Evolutionary conservation across 2,113 vertebrate genomes (phyloP), one percentile per base, ranked within the genome.

Genomic region (Sarotherodon lohbergeri): DNA sequence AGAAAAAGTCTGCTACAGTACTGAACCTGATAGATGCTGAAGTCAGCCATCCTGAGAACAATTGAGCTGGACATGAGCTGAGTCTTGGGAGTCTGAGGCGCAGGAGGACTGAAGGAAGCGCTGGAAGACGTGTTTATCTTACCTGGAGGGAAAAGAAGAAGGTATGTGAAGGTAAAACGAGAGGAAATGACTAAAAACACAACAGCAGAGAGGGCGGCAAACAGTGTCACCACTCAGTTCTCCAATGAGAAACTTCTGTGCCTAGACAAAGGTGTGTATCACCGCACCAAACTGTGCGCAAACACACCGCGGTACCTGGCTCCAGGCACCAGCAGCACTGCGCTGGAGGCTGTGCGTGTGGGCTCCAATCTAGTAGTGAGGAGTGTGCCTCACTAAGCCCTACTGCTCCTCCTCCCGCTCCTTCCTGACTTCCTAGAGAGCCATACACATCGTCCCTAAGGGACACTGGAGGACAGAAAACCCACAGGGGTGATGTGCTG

Each of bases 51-150:
- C 95, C 98, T 97, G 93, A 99, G 96, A 91, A 99, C 98, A 88
- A 99, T 91, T 56, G 98, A 99, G 94, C 98, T 98, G 90, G 98
- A 99, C 97, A 99, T 98, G 84, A 99, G 97, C 93, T 99, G 98
- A 13, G 97, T 96, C 95, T 97, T 98, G 83, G 97, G 96, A 78
- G 94, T 96, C 16, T 97, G 96, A 59, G 97, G 92, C 14, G 96
- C 91, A 54, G 96, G 92, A 56, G 96, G 90, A 63, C 96, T 95
- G 90, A 97, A 96, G 93, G 96, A 85, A 89, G 93, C 94, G 90
- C 96, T 96, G 87, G 94, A 95, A 5, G 93, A 95, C 27, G 97
- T 97, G 88, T 87, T 96, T 80, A 97, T 97, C 83, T 96, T 97
- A 39, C 96, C 96, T 97, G 88, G 3, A 61, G 66, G 82, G 82